phyloP scores from a whole-genome alignment of 2,888 invertebrate species.

The Zonitis immaculata region DNA sequence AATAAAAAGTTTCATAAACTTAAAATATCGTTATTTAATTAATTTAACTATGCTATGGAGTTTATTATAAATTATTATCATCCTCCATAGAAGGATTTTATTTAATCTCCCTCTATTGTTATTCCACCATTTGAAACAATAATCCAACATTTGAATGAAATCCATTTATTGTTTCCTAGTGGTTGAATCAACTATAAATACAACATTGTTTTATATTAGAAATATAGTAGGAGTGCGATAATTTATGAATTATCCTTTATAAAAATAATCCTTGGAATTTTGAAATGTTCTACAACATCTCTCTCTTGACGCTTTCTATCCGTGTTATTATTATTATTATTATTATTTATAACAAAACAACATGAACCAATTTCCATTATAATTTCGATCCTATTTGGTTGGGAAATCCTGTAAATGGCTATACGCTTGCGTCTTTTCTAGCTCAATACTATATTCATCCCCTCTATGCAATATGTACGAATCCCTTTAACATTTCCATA shows the following conservation, averaged over 20 bases:
- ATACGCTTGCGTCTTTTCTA: slow-evolving; percentile 23
- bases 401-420: slow-evolving; percentile 23
- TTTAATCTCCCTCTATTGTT: not conserved
- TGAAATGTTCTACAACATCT: too few species aligned
- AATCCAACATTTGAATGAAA: not conserved
- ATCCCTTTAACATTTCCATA: slow-evolving; percentile 5
- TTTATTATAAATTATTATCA: too few species aligned
- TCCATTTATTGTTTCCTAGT: not conserved
- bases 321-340: too few species aligned
- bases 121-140: not conserved
- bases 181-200: not conserved
- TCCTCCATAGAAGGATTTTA: too few species aligned
- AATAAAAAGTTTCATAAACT: too few species aligned
- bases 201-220: not conserved
- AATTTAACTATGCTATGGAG: too few species aligned
- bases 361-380: slow-evolving; percentile 5
- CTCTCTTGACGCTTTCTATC: too few species aligned
- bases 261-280: too few species aligned
- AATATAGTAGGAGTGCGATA: too few species aligned
- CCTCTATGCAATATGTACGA: not conserved
- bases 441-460: slow-evolving; percentile 27
- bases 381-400: slow-evolving; percentile 24
- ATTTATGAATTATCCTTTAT: too few species aligned
- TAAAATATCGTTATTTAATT: too few species aligned
- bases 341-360: too few species aligned